phyloP scores from a whole-genome alignment of 2,888 invertebrate genomes.

The Agrilus mali region DNA sequence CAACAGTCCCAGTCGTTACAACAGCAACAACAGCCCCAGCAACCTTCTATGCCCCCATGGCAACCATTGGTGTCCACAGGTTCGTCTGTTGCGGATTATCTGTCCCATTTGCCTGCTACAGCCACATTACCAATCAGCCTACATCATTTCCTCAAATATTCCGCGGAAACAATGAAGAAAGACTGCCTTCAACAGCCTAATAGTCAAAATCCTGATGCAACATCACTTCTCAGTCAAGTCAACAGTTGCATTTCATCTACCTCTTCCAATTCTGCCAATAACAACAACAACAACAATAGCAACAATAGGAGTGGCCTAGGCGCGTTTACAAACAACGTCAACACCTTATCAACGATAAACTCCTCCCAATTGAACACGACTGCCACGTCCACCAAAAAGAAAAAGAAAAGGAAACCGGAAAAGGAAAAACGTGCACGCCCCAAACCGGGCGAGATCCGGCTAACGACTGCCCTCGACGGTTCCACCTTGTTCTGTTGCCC shows the following conservation, averaged over 20 bases:
- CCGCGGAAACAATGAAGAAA: conserved; percentile 63
- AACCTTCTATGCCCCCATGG: conserved; percentile 48
- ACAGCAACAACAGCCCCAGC: conserved; percentile 16
- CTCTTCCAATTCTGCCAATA: conserved; percentile 27
- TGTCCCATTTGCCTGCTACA: conserved; percentile 64
- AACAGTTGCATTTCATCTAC: conserved; percentile 18
- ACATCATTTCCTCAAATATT: conserved; percentile 75
- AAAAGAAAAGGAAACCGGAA: conserved; percentile 64
- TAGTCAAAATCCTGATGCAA: conserved; percentile 21
- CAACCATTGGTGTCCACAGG: conserved; percentile 52
- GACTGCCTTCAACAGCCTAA: conserved; percentile 41
- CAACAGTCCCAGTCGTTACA: conserved; percentile 16
- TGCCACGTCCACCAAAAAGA: conserved; percentile 48
- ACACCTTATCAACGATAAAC: conserved; percentile 35
- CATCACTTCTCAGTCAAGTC: conserved; percentile 25
- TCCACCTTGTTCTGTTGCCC: conserved; percentile 79
- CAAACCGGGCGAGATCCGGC: conserved; percentile 71
- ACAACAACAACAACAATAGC: conserved; percentile 29
- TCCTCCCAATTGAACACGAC: conserved; percentile 27
- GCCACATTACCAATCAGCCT: conserved; percentile 58
- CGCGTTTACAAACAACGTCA: conserved; percentile 27
- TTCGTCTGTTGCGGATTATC: conserved; percentile 73
- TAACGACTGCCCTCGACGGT: conserved; percentile 69
- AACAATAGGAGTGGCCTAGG: conserved; percentile 16
- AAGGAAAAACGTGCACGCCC: conserved; percentile 75